Conservation (phyloP, 2,888 invertebrate species). For the Nomada goodeniana region DNA sequence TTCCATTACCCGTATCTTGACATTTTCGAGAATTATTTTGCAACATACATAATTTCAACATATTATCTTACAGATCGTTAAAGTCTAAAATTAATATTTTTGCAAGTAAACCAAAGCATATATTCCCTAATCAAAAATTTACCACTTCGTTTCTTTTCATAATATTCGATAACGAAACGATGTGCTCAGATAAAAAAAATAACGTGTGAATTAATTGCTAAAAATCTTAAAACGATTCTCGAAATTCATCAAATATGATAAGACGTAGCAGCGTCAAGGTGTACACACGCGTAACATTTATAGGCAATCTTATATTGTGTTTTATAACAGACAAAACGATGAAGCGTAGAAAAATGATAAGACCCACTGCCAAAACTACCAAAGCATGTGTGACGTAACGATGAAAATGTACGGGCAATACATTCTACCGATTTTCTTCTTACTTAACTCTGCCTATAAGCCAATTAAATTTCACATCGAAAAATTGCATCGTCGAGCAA, state of each 20-base stretch:
- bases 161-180: not conserved
- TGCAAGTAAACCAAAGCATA: not conserved
- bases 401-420: constrained; percentile 46
- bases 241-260: not conserved
- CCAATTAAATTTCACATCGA: constrained; percentile 26
- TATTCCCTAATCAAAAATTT: not conserved
- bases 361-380: constrained; percentile 52
- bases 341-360: constrained; percentile 34
- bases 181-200: not conserved
- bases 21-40: constrained; percentile 58
- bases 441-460: not conserved
- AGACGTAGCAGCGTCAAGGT: not conserved
- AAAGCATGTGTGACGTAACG: constrained; percentile 55
- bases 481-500: not conserved
- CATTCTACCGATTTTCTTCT: constrained; percentile 11
- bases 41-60: constrained; percentile 46
- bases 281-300: no score
- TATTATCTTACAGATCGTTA: constrained; percentile 28
- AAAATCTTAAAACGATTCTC: not conserved
- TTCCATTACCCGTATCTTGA: constrained; percentile 70
- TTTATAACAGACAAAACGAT: constrained; percentile 14
- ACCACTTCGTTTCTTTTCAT: not conserved
- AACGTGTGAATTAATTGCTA: not conserved
- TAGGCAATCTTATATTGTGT: not conserved
- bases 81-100: constrained; percentile 17